Evolutionary conservation across 2,888 invertebrate genomes (phyloP).

Genomic region (Microdon myrmicae): DNA sequence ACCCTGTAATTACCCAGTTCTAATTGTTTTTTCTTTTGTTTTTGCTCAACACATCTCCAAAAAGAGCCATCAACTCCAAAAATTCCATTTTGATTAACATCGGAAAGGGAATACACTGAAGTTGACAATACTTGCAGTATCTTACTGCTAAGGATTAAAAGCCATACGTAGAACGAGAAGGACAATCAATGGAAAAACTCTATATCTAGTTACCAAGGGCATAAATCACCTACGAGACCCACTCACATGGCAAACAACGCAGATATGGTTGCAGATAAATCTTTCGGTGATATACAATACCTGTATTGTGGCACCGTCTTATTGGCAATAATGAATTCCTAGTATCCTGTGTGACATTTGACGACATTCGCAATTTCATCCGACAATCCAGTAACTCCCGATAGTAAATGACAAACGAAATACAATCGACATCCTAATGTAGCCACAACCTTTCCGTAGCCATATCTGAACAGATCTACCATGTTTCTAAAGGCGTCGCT

Average conservation of each 20-base stretch:
- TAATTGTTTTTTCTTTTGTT: too few species aligned
- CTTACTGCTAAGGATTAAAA: too few species aligned
- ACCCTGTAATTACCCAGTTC: too few species aligned
- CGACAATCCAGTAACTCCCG: conserved; percentile 32
- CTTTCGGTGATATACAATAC: background rate
- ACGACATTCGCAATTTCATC: conserved; percentile 42
- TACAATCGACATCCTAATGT: conserved; percentile 32
- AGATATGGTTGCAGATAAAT: conserved; percentile 5
- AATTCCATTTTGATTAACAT: conserved; percentile 40
- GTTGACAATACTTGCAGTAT: conserved; percentile 2
- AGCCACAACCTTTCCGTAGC: too few species aligned
- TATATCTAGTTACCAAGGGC: conserved; percentile 10
- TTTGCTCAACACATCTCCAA: too few species aligned
- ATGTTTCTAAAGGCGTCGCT: too few species aligned
- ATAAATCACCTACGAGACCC: conserved; percentile 16
- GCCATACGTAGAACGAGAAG: background rate
- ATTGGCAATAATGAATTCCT: conserved; percentile 35
- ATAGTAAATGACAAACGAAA: conserved; percentile 38
- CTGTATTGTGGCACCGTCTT: conserved; percentile 18
- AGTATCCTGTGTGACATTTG: conserved; percentile 26
- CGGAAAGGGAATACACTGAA: conserved; percentile 34
- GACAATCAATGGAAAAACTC: conserved; percentile 4
- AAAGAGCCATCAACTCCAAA: conserved; percentile 23
- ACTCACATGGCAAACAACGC: conserved; percentile 1
- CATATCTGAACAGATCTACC: too few species aligned